Conservation (phyloP, 2,888 invertebrate genomes). For the Esperia sulphurella region DNA sequence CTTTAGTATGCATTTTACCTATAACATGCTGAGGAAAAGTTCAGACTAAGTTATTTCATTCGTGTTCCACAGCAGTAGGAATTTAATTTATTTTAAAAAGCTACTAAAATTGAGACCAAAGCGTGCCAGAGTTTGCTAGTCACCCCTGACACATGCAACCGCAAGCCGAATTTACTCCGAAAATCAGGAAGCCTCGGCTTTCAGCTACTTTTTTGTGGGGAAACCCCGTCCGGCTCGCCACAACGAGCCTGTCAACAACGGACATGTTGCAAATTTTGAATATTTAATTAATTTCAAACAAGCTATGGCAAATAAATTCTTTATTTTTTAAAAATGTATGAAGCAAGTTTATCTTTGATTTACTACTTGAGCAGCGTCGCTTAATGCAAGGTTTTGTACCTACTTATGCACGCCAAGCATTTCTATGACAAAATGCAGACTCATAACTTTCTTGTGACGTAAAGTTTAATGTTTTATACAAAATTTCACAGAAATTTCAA, state of each 20-base stretch:
- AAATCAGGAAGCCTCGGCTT: conserved; percentile 40
- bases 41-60: neutral
- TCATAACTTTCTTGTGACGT: no score
- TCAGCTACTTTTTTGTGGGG: conserved; percentile 39
- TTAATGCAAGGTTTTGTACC: no score
- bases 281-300: conserved; percentile 5
- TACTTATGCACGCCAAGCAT: no score
- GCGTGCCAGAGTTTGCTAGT: conserved; percentile 16
- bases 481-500: no score
- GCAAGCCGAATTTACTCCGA: conserved; percentile 38
- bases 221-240: conserved; percentile 39
- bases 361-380: no score
- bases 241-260: conserved; percentile 29
- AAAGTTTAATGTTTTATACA: no score
- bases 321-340: no score
- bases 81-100: neutral
- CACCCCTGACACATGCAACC: conserved; percentile 30
- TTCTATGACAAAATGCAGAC: no score
- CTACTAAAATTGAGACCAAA: neutral
- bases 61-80: neutral
- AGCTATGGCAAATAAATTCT: no score
- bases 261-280: conserved; percentile 7
- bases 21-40: no score
- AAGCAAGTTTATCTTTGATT: no score
- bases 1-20: no score